These are phyloP conservation scores for Tipula lateralis DNA, from an alignment of 2,888 invertebrate genomes.

Conservation along the genomic window DNA sequence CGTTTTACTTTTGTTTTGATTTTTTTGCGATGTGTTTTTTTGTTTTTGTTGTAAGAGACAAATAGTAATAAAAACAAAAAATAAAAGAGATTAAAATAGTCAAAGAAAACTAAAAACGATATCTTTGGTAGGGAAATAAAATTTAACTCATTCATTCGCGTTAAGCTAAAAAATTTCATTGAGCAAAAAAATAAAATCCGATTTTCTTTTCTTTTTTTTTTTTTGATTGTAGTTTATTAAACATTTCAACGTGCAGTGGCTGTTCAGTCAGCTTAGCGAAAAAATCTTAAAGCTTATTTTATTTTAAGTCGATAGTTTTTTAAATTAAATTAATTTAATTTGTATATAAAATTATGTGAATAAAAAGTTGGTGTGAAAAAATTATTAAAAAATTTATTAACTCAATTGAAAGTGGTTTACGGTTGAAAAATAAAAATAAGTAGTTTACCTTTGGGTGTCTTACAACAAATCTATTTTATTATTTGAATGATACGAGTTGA, in stretches of 20 bases:
- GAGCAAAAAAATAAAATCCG: neutral
- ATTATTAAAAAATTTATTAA: no score
- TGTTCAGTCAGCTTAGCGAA: neutral
- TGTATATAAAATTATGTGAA: neutral
- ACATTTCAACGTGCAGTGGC: neutral
- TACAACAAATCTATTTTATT: neutral
- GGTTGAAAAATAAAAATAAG: neutral
- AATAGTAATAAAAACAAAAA: neutral
- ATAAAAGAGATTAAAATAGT: neutral
- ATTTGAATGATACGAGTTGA: neutral
- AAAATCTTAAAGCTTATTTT: neutral
- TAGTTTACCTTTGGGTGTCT: neutral
- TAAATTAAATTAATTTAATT: neutral
- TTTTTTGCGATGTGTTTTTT: neutral
- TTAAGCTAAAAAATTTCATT: neutral
- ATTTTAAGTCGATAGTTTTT: neutral
- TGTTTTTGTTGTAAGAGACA: neutral
- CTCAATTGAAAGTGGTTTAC: neutral
- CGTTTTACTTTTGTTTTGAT: neutral
- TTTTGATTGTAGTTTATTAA: neutral
- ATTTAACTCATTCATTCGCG: neutral
- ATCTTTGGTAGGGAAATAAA: neutral
- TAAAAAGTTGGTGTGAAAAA: neutral
- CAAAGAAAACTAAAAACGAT: neutral
- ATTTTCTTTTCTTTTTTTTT: neutral